Evolutionary conservation across 92 coral and sea anemone species (phyloP), one percentile per base, ranked within the genome.

Genomic region (Siderastrea siderea): DNA sequence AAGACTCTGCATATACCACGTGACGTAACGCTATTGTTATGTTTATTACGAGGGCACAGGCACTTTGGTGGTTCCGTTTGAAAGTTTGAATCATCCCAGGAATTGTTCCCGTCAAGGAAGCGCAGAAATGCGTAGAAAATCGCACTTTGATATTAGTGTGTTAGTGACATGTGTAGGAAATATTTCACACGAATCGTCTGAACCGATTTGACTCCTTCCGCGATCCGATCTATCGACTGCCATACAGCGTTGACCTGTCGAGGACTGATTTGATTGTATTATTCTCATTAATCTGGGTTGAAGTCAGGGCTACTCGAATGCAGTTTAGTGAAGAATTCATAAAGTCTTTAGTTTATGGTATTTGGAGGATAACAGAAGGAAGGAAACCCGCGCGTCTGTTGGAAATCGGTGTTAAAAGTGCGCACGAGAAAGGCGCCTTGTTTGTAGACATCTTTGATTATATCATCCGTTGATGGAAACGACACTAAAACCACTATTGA

Each of bases 1-100:
- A 75, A 74, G 61, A 75, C 81, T 84, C 81, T 14, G 53, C 16
- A 63, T 12, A 59, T 48, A 58, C 47, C 87, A 84, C 87, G 87
- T 84, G 87, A 84, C 64, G 68, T 14, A 5, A 14, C 7, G 47
- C 63, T 3, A 55, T 84, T 49, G 80, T 73, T 38, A 62, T 72
- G 74, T 73, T 63, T 61, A 13, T 38, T 4, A 3, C 11, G 65
- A 53, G 71, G 79, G 70, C 19, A 49, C 63, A 51, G 43, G 72
- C 60, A 1, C 52, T 46, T 47, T 60, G 17, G 43, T 73, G 43
- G 85, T 83, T 83, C 80, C 80, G 87, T 83, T 83, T 61, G 79
- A 47, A 73, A 82, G 86, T 83, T 59, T 83, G 79, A 74, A 74
- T 19, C 53, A 59, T 61, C 60, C 16, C 0, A 83, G 50, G 72